Conservation (phyloP, 2,113 vertebrate genomes). For the Chinchilla lanigera region DNA sequence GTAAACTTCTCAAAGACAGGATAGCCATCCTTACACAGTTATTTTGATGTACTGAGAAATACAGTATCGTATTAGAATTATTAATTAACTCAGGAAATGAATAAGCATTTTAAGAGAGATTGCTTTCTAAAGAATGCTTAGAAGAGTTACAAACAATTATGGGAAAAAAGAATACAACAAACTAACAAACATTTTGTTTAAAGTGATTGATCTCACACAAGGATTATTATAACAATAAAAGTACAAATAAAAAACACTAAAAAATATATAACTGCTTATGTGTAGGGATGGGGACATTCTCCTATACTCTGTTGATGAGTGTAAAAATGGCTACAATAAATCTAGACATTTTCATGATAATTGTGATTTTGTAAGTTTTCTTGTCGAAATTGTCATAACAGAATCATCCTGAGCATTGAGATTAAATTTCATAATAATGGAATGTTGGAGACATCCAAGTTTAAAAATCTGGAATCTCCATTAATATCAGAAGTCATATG, state of each 20-base stretch:
- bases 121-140: not conserved
- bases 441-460: not conserved
- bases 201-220: slow-evolving; percentile 12
- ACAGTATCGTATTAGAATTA: not conserved
- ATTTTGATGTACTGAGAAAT: not conserved
- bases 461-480: not conserved
- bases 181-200: not conserved
- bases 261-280: not conserved
- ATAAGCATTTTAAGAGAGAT: not conserved
- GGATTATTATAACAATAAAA: not conserved
- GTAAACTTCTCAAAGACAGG: not conserved
- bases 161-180: not conserved
- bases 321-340: not conserved
- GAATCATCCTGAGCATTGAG: not conserved
- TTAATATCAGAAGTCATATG: not conserved
- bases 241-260: not conserved
- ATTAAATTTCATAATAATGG: not conserved
- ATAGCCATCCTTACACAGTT: not conserved
- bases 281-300: not conserved
- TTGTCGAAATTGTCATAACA: not conserved
- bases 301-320: not conserved
- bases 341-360: not conserved
- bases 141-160: not conserved
- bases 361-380: not conserved
- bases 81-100: not conserved